Base-by-base conservation (phyloP, 2,113 vertebrate species). In the Zosterops borbonicus region DNA sequence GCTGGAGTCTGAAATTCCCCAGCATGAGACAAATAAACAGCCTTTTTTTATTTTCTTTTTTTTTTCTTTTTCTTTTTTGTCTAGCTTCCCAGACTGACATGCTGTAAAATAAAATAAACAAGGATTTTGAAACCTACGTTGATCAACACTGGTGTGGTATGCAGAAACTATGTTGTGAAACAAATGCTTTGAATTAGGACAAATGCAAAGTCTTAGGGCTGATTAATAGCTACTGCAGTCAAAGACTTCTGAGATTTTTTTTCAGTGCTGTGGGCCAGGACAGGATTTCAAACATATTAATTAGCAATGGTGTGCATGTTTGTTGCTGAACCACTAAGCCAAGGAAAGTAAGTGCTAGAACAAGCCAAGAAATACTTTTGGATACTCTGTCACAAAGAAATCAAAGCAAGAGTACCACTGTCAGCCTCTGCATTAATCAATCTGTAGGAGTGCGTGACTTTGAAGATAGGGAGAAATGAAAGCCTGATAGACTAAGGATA, bases 231-330 rank as follows among this genome's bases (percentile, higher is more conserved):
- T 94, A 91, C 89, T 89, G 67, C 27, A 91, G 68, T 92, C 87
- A 95, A 96, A 95, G 81, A 76, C 90, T 95, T 97, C 70, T 82
- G 91, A 94, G 83, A 91, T 84, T 83, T 89, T 69, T 81, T 68
- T 91, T 90, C 50, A 46, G 70, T 90, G 77, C 83, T 96, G 68
- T 86, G 85, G 77, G 83, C 75, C 85, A 96, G 78, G 95, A 92
- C 87, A 97, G 88, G 93, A 96, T 95, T 92, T 93, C 89, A 97
- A 97, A 95, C 83, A 92, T 96, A 95, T 96, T 97, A 94, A 97
- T 96, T 95, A 95, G 94, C 93, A 96, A 88, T 90, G 86, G 42
- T 67, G 87, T 74, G 81, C 90, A 80, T 96, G 78, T 97, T 97
- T 97, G 73, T 77, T 93, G 95, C 77, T 95, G 94, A 96, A 91